Evolutionary conservation across 23 tunicate species (phyloP).

Genomic region (Ciona savignyi): DNA sequence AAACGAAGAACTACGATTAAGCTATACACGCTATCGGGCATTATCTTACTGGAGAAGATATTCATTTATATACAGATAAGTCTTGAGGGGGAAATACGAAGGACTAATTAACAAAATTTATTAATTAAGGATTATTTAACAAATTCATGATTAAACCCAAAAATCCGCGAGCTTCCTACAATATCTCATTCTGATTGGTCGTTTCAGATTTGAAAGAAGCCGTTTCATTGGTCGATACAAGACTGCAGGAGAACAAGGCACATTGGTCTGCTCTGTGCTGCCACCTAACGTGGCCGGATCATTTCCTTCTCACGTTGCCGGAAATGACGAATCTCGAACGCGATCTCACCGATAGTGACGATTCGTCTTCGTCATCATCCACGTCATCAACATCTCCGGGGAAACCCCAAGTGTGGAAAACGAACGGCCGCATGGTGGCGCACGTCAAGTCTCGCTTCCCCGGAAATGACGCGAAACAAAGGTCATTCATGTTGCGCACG

Average conservation of each 20-base stretch:
- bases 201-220: slow-evolving; percentile 64
- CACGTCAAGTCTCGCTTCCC: slow-evolving; percentile 24
- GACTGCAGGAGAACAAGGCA: slow-evolving; percentile 20
- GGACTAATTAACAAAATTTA: no score
- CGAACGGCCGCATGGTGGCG: slow-evolving; percentile 14
- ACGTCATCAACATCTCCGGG: slow-evolving; percentile 27
- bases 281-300: slow-evolving; percentile 55
- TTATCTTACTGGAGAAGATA: no score
- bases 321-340: neutral
- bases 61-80: no score
- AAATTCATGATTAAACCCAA: no score
- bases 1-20: no score
- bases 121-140: no score
- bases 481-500: slow-evolving; percentile 50
- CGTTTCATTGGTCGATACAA: slow-evolving; percentile 16
- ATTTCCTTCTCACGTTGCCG: slow-evolving; percentile 28
- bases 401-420: slow-evolving; percentile 6
- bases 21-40: no score
- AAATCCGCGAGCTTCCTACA: neutral
- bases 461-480: slow-evolving; percentile 32
- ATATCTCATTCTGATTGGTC: neutral
- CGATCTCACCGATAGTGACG: slow-evolving; percentile 27
- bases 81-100: no score
- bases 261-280: slow-evolving; percentile 62
- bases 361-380: slow-evolving; percentile 15